Conservation (phyloP, 2,113 vertebrate species). For the Bombycilla garrulus region DNA sequence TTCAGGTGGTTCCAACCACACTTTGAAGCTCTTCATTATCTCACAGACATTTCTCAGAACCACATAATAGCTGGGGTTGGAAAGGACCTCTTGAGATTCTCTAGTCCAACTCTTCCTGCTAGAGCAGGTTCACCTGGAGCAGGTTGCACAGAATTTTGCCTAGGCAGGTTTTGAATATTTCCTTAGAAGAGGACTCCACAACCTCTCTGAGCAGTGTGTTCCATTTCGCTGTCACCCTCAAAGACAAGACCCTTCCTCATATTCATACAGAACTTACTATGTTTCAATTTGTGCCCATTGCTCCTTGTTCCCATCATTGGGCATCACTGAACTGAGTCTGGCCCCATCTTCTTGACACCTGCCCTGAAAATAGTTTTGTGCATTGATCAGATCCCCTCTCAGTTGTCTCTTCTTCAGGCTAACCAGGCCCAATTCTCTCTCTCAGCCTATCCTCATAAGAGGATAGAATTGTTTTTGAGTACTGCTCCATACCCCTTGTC, state of each 20-base stretch:
- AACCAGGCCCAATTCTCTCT: background rate
- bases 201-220: background rate
- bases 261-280: background rate
- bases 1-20: background rate
- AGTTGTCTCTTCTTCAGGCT: background rate
- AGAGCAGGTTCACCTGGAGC: background rate
- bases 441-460: background rate
- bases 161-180: background rate
- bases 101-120: background rate
- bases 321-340: background rate
- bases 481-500: background rate
- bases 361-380: background rate
- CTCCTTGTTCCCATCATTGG: background rate
- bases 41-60: background rate
- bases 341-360: background rate
- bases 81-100: background rate
- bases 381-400: background rate
- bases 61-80: background rate
- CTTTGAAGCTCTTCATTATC: background rate
- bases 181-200: background rate
- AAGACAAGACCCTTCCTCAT: background rate
- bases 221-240: background rate
- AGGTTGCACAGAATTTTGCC: background rate
- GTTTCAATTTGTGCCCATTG: background rate
- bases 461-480: background rate